Base-by-base conservation (phyloP, 2,797 vertebrate species). In the Arrhamphus sclerolepis region DNA sequence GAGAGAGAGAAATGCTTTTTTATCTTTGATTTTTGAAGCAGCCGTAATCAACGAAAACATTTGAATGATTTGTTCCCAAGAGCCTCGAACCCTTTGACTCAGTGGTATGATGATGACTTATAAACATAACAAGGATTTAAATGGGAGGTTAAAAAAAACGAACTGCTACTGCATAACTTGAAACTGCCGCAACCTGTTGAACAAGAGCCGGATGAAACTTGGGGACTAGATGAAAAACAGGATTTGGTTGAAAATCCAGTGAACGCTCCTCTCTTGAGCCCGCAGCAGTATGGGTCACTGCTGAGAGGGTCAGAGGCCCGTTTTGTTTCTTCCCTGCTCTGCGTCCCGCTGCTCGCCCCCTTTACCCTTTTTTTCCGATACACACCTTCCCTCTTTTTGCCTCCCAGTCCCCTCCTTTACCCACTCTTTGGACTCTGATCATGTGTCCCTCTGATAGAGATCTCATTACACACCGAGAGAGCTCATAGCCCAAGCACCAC, bases 401-500 rank as follows among this genome's bases (percentile, higher is more conserved):
- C 70, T 56, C 26, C 40, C 53, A 49, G 28, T 51, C 40, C 57
- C 57, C 66, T 70, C 47, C 42, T 21, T 18, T 48, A 62, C 64
- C 61, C 65, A 60, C 82, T 71, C 70, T 79, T 58, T 61, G 40
- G 71, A 71, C 86, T 88, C 51, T 81, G 88, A 90, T 91, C 88
- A 57, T 75, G 87, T 92, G 91, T 90, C 90, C 66, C 71, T 77
- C 85, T 86, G 89, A 92, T 91, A 89, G 81, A 86, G 90, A 92
- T 93, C 90, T 93, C 86, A 91, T 93, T 92, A 92, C 91, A 87
- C 76, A 82, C 80, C 79, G 84, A 80, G 80, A 80, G 75, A 85
- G 86, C 90, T 91, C 87, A 83, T 80, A 89, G 87, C 75, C 76
- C 77, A 77, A 89, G 85, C 80, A 78, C 70, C 64, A 80, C 83